phyloP scores from a whole-genome alignment of 2,113 vertebrate genomes.

The Anoura caudifer region DNA sequence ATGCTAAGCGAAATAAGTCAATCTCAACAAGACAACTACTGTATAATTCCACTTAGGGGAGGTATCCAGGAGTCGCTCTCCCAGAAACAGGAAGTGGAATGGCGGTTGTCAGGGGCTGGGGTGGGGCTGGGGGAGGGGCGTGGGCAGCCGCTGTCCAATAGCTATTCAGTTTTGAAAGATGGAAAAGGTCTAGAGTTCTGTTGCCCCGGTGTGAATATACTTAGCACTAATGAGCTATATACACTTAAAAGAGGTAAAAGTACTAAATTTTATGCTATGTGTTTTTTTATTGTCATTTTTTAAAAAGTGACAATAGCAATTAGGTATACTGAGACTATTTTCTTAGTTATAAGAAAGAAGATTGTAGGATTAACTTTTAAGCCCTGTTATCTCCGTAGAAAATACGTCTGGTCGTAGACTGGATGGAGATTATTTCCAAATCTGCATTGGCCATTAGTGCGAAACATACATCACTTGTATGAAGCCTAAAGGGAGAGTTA shows the following conservation, averaged over 20 bases:
- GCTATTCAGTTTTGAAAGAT: not conserved
- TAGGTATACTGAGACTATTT: not conserved
- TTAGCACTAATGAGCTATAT: not conserved
- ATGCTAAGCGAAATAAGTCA: not conserved
- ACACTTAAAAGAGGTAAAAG: not conserved
- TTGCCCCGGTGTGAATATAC: not conserved
- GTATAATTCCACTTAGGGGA: too few species aligned
- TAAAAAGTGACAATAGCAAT: not conserved
- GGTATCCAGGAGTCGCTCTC: not conserved
- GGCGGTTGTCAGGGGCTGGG: not conserved
- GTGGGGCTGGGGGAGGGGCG: not conserved
- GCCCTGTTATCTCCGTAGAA: not conserved
- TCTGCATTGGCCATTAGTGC: conserved; percentile 59
- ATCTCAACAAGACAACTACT: not conserved
- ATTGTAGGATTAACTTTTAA: conserved; percentile 12
- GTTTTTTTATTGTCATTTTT: too few species aligned
- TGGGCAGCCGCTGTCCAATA: not conserved
- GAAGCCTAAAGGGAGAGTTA: conserved; percentile 74
- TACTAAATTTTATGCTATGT: not conserved
- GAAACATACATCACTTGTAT: conserved; percentile 54
- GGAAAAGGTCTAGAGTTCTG: not conserved
- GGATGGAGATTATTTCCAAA: conserved; percentile 62
- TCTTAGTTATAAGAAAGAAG: not conserved
- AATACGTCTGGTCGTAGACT: not conserved
- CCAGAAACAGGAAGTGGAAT: not conserved